These are phyloP conservation scores for Luperina testacea DNA, from an alignment of 2,888 invertebrate genomes.

Conservation along the genomic window DNA sequence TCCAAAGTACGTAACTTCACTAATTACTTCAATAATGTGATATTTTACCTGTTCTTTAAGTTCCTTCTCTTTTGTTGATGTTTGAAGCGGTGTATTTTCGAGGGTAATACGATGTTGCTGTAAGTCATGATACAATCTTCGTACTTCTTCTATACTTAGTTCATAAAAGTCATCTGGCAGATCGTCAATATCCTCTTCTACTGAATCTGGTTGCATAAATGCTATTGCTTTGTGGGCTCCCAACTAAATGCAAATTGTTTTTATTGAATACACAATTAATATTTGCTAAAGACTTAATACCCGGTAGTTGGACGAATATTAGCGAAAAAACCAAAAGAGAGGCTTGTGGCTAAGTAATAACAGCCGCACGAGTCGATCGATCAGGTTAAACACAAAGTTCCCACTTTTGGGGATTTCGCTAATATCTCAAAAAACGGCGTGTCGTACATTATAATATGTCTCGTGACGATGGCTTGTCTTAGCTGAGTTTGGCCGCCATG, in stretches of 20 bases:
- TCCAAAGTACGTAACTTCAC: background rate
- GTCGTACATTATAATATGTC: too few relatives aligned
- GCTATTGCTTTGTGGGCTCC: slow-evolving; percentile 94
- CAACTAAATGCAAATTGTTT: slow-evolving; percentile 88
- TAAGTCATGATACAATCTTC: slow-evolving; percentile 93
- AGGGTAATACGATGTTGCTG: slow-evolving; percentile 91
- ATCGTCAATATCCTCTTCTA: slow-evolving; percentile 91
- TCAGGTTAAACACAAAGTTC: too few relatives aligned
- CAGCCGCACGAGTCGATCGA: too few relatives aligned
- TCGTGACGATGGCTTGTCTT: too few relatives aligned
- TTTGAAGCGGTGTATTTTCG: slow-evolving; percentile 94
- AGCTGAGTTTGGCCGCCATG: too few relatives aligned
- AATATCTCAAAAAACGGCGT: too few relatives aligned
- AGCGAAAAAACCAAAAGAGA: too few relatives aligned
- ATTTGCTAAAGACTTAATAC: background rate
- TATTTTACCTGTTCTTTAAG: slow-evolving; percentile 75
- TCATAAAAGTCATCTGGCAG: slow-evolving; percentile 97
- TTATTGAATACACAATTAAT: background rate
- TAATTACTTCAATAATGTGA: slow-evolving; percentile 4
- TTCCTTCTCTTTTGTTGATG: slow-evolving; percentile 81
- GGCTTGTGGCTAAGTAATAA: too few relatives aligned
- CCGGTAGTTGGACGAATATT: background rate
- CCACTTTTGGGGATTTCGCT: too few relatives aligned
- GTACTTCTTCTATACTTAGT: slow-evolving; percentile 95
- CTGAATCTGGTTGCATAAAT: slow-evolving; percentile 91